Base-by-base conservation (phyloP, 30 jellyfish, hydroid and myxozoan genomes). In the Cassiopea andromeda region DNA sequence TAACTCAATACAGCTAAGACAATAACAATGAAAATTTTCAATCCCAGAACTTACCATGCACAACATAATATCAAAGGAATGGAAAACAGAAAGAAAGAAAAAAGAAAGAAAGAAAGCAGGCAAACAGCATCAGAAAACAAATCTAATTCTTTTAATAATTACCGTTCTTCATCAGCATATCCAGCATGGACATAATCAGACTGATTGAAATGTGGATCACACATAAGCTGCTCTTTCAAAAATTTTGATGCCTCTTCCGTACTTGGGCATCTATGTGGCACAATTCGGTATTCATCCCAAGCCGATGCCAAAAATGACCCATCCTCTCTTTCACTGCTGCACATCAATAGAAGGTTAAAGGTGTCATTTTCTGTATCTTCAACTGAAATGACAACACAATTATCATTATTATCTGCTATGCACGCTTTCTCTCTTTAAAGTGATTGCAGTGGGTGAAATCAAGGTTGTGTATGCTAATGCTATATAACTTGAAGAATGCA, bases 241-340 rank as follows among this genome's bases (percentile, higher is more conserved):
- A 73, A 78, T 16, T 58, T 50, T 16, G 9, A 10, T 9, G 77
- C 48, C 49, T 73, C 87, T 44, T 45, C 44, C 12, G 61, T 7
- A 54, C 64, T 43, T 50, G 85, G 95, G 67, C 88, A 81, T 18
- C 60, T 60, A 15, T 78, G 91, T 44, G 89, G 45, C 50, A 77
- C 83, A 60, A 76, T 82, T 12, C 87, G 90, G 70, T 61, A 91
- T 44, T 78, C 78, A 75, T 85, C 95, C 73, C 88, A 79, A 7
- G 95, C 95, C 16, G 98, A 85, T 47, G 90, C 93, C 16, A 92
- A 78, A 47, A 76, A 92, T 18, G 98, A 92, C 13, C 73, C 80
- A 68, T 92, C 87, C 58, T 92, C 93, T 43, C 88, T 87, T 60
- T 87, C 98, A 80, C 95, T 92, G 16, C 90, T 49, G 82, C 98